A percentile compares a stretch with the other conserved stretches of the same genome.
Evolutionary conservation across 1,140 invertebrate genomes (phyloP).

Genomic region (Megalonaias nervosa): DNA sequence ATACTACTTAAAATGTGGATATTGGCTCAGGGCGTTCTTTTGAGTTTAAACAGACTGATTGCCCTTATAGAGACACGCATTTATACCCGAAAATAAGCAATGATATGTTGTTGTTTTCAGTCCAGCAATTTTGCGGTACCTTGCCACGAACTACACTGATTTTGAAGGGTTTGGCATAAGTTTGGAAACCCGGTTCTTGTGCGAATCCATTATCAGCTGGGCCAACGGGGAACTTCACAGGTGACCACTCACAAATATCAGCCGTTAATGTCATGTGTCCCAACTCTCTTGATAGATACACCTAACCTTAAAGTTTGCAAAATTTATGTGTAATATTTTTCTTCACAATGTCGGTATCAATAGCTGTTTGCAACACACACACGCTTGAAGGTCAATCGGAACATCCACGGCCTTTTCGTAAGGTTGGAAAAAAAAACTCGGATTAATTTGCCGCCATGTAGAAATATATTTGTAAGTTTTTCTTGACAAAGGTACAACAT

Average conservation of each 20-base stretch:
- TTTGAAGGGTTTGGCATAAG: slow-evolving; percentile 39
- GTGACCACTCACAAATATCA: slow-evolving; percentile 13
- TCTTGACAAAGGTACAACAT: too few species aligned
- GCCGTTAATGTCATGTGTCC: too few species aligned
- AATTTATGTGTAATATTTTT: too few species aligned
- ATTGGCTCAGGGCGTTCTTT: background rate
- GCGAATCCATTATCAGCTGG: slow-evolving; percentile 50
- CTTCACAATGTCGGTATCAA: too few species aligned
- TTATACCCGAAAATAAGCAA: background rate
- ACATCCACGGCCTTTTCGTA: too few species aligned
- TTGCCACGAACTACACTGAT: slow-evolving; percentile 43
- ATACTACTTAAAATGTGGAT: background rate
- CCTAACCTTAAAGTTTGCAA: too few species aligned
- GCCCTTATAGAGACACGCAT: background rate
- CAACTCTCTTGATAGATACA: too few species aligned
- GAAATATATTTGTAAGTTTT: too few species aligned
- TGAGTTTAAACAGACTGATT: background rate
- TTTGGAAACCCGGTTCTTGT: slow-evolving; percentile 17
- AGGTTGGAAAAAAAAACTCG: too few species aligned
- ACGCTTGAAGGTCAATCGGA: too few species aligned
- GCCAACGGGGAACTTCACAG: slow-evolving; percentile 53
- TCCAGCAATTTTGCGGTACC: slow-evolving; percentile 49
- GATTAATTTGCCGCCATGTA: too few species aligned
- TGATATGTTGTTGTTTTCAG: slow-evolving; percentile 22
- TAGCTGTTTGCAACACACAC: too few species aligned